phyloP scores from a whole-genome alignment of 2,888 invertebrate species.

The Aplocera efformata region DNA sequence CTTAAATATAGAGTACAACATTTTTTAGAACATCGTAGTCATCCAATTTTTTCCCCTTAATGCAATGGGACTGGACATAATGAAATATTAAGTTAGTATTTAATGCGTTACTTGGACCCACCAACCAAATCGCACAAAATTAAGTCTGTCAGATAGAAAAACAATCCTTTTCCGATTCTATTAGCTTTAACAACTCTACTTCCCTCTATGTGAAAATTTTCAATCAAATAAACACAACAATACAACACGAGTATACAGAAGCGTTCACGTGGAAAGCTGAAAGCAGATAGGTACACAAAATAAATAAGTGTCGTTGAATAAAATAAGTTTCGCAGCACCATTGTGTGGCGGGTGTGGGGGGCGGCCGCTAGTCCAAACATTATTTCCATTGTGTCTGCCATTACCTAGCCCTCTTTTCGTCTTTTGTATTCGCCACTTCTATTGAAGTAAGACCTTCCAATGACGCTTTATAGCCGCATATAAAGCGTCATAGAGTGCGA shows the following conservation, averaged over 20 bases:
- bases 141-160: too few relatives aligned
- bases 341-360: conserved; percentile 57
- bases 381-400: conserved; percentile 76
- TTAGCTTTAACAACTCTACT: neutral
- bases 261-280: conserved; percentile 47
- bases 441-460: conserved; percentile 77
- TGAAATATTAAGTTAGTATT: too few relatives aligned
- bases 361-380: conserved; percentile 69
- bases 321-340: conserved; percentile 70
- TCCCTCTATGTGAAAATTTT: conserved; percentile 1
- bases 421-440: conserved; percentile 74
- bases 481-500: conserved; percentile 71
- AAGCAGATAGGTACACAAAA: conserved; percentile 56
- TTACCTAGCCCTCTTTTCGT: conserved; percentile 78
- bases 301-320: conserved; percentile 62
- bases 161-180: too few relatives aligned
- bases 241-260: conserved; percentile 14
- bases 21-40: too few relatives aligned
- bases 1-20: too few relatives aligned
- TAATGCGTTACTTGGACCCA: too few relatives aligned
- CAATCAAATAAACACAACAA: conserved; percentile 13
- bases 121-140: too few relatives aligned
- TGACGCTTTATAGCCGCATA: conserved; percentile 73
- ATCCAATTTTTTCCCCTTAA: too few relatives aligned
- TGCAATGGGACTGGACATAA: too few relatives aligned